These are phyloP conservation scores for Gonioctena quinquepunctata DNA, from an alignment of 1,140 invertebrate species.

Conservation along the genomic window DNA sequence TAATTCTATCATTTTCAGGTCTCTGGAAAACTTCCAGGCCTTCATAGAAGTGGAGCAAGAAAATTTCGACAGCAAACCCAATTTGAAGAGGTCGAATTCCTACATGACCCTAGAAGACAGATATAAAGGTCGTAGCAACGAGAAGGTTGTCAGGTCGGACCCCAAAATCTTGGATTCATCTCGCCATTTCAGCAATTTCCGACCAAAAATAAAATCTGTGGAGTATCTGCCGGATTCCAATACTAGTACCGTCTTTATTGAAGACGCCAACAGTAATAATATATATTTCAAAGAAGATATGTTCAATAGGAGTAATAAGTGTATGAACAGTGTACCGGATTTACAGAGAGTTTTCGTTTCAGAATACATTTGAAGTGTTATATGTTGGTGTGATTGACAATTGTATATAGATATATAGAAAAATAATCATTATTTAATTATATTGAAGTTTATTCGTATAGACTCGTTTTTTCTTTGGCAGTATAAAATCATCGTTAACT, in stretches of 20 bases:
- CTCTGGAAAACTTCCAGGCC: slow-evolving; percentile 48
- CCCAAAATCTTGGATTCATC: slow-evolving; percentile 32
- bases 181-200: slow-evolving; percentile 21
- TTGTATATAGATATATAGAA: slow-evolving; percentile 1
- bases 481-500: too few relatives aligned
- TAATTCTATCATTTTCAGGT: slow-evolving; percentile 19
- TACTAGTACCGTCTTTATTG: slow-evolving; percentile 28
- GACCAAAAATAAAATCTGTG: slow-evolving; percentile 39
- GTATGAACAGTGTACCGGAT: slow-evolving; percentile 59
- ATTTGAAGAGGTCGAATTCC: slow-evolving; percentile 47
- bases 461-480: neutral
- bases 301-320: slow-evolving; percentile 48
- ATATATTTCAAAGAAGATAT: slow-evolving; percentile 21
- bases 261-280: slow-evolving; percentile 32
- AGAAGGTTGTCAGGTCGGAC: slow-evolving; percentile 28
- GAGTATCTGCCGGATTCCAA: slow-evolving; percentile 39
- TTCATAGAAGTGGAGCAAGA: slow-evolving; percentile 40
- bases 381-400: neutral
- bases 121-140: slow-evolving; percentile 28
- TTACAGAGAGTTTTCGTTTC: slow-evolving; percentile 63
- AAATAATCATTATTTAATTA: neutral
- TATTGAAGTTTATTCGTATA: neutral
- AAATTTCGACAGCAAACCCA: slow-evolving; percentile 23
- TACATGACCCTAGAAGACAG: slow-evolving; percentile 41
- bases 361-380: slow-evolving; percentile 53